phyloP scores from a whole-genome alignment of 2,113 vertebrate species.

The Diglossa brunneiventris region DNA sequence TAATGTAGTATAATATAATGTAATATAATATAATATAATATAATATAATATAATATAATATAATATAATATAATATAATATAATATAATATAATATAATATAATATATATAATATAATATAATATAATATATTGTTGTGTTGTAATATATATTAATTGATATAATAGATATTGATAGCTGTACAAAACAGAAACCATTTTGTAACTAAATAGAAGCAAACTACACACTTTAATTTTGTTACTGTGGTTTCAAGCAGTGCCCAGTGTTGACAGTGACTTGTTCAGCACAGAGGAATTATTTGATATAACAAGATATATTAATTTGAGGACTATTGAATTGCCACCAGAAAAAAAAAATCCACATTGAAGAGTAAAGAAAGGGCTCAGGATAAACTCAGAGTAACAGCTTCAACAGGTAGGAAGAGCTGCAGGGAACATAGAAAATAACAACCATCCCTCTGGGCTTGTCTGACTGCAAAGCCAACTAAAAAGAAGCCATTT shows the following conservation, averaged over 20 bases:
- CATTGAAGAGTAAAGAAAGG: background rate
- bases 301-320: background rate
- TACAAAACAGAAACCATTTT: background rate
- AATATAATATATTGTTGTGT: too few relatives aligned
- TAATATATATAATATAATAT: too few relatives aligned
- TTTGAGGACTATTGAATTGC: background rate
- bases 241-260: background rate
- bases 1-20: too few relatives aligned
- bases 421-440: background rate
- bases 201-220: background rate
- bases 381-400: background rate
- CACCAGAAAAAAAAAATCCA: background rate
- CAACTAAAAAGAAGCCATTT: background rate
- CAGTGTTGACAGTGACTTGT: background rate
- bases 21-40: too few relatives aligned
- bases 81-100: too few relatives aligned
- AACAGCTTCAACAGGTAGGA: background rate
- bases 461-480: background rate
- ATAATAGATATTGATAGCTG: too few relatives aligned
- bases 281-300: background rate
- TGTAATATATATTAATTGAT: too few relatives aligned
- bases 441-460: background rate
- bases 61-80: too few relatives aligned
- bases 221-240: background rate
- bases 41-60: too few relatives aligned